Evolutionary conservation across 2,797 vertebrate species (phyloP).

Genomic region (Gallirallus australis): DNA sequence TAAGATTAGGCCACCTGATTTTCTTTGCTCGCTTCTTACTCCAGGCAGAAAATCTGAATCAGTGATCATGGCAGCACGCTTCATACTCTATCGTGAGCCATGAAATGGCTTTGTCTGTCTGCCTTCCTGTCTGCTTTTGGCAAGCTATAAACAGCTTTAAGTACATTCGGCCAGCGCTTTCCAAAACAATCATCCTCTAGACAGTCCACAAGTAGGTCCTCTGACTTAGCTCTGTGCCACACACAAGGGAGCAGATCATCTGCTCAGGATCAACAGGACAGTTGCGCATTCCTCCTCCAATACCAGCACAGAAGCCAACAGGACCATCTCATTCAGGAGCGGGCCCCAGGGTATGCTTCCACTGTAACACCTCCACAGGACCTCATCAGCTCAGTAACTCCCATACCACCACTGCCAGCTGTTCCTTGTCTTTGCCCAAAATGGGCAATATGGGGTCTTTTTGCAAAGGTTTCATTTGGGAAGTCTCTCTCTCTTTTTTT

Average conservation of each 20-base stretch:
- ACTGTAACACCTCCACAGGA: neutral
- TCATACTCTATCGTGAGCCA: neutral
- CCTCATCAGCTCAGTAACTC: neutral
- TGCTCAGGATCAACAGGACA: neutral
- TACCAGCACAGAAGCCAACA: fast-evolving
- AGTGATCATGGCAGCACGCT: neutral
- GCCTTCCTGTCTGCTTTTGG: neutral
- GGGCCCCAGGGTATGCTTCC: fast-evolving
- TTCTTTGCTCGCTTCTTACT: neutral
- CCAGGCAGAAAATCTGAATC: neutral
- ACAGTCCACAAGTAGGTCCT: neutral
- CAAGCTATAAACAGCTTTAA: neutral
- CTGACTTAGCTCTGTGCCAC: neutral
- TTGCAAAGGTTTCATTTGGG: neutral
- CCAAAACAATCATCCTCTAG: neutral
- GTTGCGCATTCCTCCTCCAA: neutral
- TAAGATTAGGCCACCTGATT: neutral
- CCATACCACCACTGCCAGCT: fast-evolving
- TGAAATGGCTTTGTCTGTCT: neutral
- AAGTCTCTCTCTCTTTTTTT: neutral
- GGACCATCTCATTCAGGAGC: fast-evolving
- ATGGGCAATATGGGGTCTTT: fast-evolving
- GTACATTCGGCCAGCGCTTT: neutral
- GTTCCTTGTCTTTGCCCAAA: neutral
- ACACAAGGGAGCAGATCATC: neutral